Evolutionary conservation across 1,140 invertebrate genomes (phyloP), one percentile per base, ranked within the genome.

Genomic region (Meloidogyne floridensis): DNA sequence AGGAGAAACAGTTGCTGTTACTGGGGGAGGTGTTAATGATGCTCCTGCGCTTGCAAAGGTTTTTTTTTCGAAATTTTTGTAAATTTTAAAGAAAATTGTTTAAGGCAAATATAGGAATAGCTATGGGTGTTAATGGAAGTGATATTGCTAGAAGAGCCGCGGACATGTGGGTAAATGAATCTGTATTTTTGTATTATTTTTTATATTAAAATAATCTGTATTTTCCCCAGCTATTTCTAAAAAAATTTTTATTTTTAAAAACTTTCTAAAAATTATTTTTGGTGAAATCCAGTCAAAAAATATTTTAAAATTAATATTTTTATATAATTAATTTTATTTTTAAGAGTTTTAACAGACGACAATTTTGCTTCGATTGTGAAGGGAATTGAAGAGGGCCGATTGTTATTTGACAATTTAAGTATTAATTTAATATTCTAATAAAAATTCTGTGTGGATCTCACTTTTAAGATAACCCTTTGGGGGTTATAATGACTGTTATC

Each of bases 361-460:
- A 93, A 94, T 85, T 94, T 94, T 89, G 92, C 93, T 3, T 93
- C 93, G 9, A 93, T 93, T 85, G 93, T 93, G 8, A 92, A 91
- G 51, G 93, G 93, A 20, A 93, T 93, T 81, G 93, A 94, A 84
- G 86, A 87, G 59, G 86, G 86, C 4, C 83, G 86, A 20, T 70
- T 88, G 18, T 76, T 87, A 20, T 87, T 87, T 56, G 87, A 87
- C 56, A 87, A 87, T 65, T 72, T 89, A 65, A 75, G 77, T 65
- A 70, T 9, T 42, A 54, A 59, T 8, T 47, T 47, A 47, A 47
- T 47, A 47, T 6, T 47, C 20, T 32, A 32, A 32, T 32, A 32
- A 32, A 32, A 32, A 32, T 32, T 32, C 32, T 32, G 32, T 1
- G 32, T 32, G 32, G 2, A 32, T 32, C 32, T 32, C 32, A 32